Evolutionary conservation across 2,797 vertebrate species (phyloP).

Genomic region (Threskiornis aethiopicus): DNA sequence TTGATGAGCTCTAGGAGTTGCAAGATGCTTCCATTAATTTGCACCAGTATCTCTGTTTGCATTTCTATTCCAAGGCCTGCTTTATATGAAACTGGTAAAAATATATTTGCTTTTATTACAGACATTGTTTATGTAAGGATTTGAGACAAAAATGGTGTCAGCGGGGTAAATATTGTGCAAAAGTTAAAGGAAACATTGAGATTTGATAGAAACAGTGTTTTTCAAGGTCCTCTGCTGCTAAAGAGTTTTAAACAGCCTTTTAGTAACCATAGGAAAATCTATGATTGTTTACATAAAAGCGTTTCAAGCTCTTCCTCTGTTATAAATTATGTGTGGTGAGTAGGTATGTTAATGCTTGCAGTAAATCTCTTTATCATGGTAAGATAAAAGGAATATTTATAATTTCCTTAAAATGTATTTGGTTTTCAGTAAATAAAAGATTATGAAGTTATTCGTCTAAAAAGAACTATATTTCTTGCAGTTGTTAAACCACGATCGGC

Average conservation of each 20-base stretch:
- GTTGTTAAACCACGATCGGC: neutral
- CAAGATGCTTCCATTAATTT: constrained; percentile 35
- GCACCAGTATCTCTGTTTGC: neutral
- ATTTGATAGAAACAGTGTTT: constrained; percentile 63
- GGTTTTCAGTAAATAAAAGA: neutral
- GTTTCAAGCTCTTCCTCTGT: constrained; percentile 68
- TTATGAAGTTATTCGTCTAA: constrained; percentile 32
- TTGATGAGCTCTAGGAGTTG: neutral
- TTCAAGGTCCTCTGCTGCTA: constrained; percentile 31
- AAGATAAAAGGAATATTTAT: constrained; percentile 68
- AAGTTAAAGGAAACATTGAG: constrained; percentile 58
- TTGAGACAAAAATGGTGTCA: constrained; percentile 62
- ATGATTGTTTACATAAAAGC: constrained; percentile 70
- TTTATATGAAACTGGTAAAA: constrained; percentile 58
- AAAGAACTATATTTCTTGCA: neutral
- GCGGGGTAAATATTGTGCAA: constrained; percentile 56
- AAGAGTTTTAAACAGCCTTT: constrained; percentile 68
- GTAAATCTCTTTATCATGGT: constrained; percentile 62
- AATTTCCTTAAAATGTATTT: constrained; percentile 60
- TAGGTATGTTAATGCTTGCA: constrained; percentile 48
- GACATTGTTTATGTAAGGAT: constrained; percentile 55
- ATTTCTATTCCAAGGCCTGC: constrained; percentile 2
- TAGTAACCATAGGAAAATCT: constrained; percentile 61
- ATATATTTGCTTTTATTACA: constrained; percentile 62
- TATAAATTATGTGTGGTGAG: constrained; percentile 61